Base-by-base conservation (phyloP, 2,888 invertebrate species). In the Coenonympha arcania region DNA sequence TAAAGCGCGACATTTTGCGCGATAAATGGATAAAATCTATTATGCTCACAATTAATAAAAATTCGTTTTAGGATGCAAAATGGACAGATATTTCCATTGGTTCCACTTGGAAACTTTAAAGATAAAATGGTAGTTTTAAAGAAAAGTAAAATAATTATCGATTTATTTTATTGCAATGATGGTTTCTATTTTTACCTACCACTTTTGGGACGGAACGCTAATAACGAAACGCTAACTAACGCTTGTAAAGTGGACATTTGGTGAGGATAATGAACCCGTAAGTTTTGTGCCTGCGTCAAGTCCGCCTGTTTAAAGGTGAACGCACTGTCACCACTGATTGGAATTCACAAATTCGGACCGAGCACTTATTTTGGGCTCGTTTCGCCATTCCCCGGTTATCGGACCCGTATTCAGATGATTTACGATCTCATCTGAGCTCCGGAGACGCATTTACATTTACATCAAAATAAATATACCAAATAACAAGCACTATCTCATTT, bases 221-320 rank as follows among this genome's bases (percentile, higher is more conserved):
- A n/a, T n/a, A n/a, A n/a, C 42, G 53, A 63, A 60, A 60, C 60
- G 55, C 57, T 43, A 20, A 68, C 63, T 20, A 66, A 68, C 63
- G 60, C 60, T 55, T 67, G 66, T 60, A 71, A 77, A 74, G 72
- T 75, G 73, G 71, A 70, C 62, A 74, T 74, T 74, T 70, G 55
- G 62, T 42, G 78, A 75, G 85, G 80, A 84, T 82, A 79, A 73
- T 80, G 85, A 84, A 83, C 85, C 72, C 70, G 19, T 63, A 58
- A 66, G 61, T 74, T 74, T 59, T 69, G 63, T 66, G 69, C 68
- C 66, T 63, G 73, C 68, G 69, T 63, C 65, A n/a, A n/a, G n/a
- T 69, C 68, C 76, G 72, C 84, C 84, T 83, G 85, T 86, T 83
- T 76, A 65, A 74, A 79, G 86, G 82, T 85, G 73, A 85, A 83